Base-by-base conservation (phyloP, 2,113 vertebrate genomes). In the Pan troglodytes region DNA sequence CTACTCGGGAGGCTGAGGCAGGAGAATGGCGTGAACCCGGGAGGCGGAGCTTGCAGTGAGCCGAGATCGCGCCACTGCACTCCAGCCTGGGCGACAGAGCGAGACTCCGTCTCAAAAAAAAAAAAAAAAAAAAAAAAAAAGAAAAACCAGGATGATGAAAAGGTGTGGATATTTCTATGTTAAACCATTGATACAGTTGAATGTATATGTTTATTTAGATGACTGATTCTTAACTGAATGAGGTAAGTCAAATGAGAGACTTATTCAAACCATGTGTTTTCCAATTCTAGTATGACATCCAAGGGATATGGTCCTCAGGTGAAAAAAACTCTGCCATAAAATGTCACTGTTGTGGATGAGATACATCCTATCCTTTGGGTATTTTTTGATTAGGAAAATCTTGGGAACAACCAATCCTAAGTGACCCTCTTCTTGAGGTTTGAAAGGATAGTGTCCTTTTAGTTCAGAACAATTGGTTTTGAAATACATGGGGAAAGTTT, bases 331-430 rank as follows among this genome's bases (percentile, higher is more conserved):
- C 25, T 67, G 32, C 20, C 68, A 83, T 61, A 40, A 88, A 89
- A 14, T 55, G 32, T 88, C 59, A 20, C 32, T 59, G 18, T 90
- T 59, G 45, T 32, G 48, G 50, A 82, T 59, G 48, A 87, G 48
- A 45, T 38, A 23, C 11, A 3, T 35, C 38, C 25, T 84, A 43
- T 64, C 32, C 16, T 55, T 91, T 20, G 35, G 48, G 4, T 18
- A n/a, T 80, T 87, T 93, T 94, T 30, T 94, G 80, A 14, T 81
- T 73, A 78, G 76, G 67, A 93, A 90, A 90, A 35, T 45, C 68
- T 89, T 43, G 38, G 78, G 52, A 88, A 79, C 23, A 6, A 48
- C 45, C 40, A 5, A 23, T 72, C 85, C 2, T 35, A 83, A 93
- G 10, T 23, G 35, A 61, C 55, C 90, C 25, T 80, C 30, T 80